These are phyloP conservation scores for Drosophila meridiana DNA, from an alignment of 2,888 invertebrate genomes.

Conservation along the genomic window DNA sequence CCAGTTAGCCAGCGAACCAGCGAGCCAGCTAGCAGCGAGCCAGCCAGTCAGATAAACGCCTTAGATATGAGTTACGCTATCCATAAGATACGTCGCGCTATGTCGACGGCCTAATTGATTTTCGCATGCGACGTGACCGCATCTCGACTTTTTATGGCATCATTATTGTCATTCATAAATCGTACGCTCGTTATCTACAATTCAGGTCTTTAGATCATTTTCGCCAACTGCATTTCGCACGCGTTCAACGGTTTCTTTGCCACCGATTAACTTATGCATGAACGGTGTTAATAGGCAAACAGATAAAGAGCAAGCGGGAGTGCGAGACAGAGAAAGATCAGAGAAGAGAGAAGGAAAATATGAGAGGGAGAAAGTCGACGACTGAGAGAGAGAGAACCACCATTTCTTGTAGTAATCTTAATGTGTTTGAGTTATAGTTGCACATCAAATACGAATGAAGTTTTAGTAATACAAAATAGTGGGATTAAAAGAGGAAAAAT, in stretches of 20 bases:
- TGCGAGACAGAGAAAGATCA: background rate
- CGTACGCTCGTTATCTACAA: conserved; percentile 64
- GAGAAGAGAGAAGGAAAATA: background rate
- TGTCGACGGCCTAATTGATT: conserved; percentile 63
- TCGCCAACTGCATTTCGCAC: conserved; percentile 26
- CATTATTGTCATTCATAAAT: conserved; percentile 77
- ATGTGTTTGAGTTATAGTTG: background rate
- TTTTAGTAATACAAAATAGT: no score
- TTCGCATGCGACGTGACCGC: conserved; percentile 68
- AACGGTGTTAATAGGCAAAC: conserved; percentile 4
- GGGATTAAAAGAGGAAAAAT: no score
- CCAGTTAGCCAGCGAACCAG: conserved; percentile 23
- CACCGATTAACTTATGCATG: background rate
- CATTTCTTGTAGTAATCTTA: background rate
- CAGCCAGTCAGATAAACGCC: conserved; percentile 56
- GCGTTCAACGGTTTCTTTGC: conserved; percentile 37
- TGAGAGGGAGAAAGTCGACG: background rate
- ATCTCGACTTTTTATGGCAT: conserved; percentile 54
- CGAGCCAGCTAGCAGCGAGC: background rate
- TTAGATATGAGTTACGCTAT: conserved; percentile 61
- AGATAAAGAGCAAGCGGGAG: background rate
- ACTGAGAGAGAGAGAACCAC: background rate
- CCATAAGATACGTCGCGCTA: conserved; percentile 56
- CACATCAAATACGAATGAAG: no score
- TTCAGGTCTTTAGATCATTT: conserved; percentile 39